phyloP scores from a whole-genome alignment of 2,888 invertebrate genomes.

The Dioctria linearis region DNA sequence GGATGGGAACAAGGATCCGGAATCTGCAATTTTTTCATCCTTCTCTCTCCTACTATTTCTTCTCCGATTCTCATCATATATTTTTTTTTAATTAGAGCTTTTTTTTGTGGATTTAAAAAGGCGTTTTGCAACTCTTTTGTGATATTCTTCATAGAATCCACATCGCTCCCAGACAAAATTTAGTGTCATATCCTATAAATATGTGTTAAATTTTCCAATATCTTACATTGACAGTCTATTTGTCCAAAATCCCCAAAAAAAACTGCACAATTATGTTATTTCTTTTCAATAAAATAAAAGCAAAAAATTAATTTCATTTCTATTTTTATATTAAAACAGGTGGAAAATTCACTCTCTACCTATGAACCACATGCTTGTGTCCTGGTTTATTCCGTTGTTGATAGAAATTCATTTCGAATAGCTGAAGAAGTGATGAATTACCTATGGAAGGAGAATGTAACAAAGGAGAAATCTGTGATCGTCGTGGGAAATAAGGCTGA shows the following conservation, averaged over 20 bases:
- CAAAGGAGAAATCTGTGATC: conserved; percentile 87
- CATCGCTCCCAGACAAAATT: too few species aligned
- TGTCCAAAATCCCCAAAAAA: not conserved
- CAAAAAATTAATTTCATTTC: not conserved
- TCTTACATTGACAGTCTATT: not conserved
- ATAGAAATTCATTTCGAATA: conserved; percentile 84
- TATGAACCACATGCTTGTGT: conserved; percentile 95
- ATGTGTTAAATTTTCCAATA: too few species aligned
- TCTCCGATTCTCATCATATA: too few species aligned
- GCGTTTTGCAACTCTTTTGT: too few species aligned
- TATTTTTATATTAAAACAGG: conserved; percentile 73
- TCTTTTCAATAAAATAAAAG: not conserved
- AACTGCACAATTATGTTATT: too few species aligned
- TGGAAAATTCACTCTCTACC: conserved; percentile 89
- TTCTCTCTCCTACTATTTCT: too few species aligned
- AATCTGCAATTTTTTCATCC: too few species aligned
- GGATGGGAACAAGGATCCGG: too few species aligned
- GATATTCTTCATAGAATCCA: too few species aligned
- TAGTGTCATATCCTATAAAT: too few species aligned
- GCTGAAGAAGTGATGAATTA: conserved; percentile 90
- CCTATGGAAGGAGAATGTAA: conserved; percentile 86
- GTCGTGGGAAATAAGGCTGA: conserved; percentile 96
- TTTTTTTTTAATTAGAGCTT: too few species aligned
- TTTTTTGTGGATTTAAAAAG: too few species aligned
- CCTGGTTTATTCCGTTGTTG: conserved; percentile 91